Percentiles rank a stretch among this genome's conserved stretches.
phyloP scores from a whole-genome alignment of 2,797 vertebrate genomes.

The Muscicapa comitata region DNA sequence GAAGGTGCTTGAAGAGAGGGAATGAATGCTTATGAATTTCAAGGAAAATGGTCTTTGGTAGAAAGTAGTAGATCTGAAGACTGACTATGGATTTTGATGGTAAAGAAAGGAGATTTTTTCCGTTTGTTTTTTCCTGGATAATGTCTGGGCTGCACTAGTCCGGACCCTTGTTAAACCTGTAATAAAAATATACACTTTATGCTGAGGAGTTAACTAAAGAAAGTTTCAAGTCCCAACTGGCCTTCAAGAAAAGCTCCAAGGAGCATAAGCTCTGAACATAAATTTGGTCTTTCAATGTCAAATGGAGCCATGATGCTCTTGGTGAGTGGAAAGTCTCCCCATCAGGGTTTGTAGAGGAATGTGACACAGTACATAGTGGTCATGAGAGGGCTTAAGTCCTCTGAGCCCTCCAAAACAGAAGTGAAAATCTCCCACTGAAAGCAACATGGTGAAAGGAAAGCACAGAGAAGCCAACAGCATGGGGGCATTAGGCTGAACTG shows the following conservation, averaged over 20 bases:
- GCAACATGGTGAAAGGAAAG: conserved; percentile 46
- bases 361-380: neutral
- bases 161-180: neutral
- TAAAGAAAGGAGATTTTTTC: neutral
- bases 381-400: neutral
- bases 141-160: neutral
- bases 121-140: neutral
- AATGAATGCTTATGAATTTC: neutral
- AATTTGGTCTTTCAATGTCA: neutral
- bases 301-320: neutral
- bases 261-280: neutral
- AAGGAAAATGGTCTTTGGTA: neutral
- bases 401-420: neutral
- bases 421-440: conserved; percentile 15
- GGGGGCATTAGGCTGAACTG: conserved; percentile 47
- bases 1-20: neutral
- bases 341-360: conserved; percentile 10
- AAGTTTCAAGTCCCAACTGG: neutral
- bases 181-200: neutral
- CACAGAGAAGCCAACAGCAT: conserved; percentile 8
- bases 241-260: neutral
- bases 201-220: neutral
- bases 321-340: neutral
- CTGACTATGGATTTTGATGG: neutral
- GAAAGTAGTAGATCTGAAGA: neutral